These are phyloP conservation scores for Ormyrus nitidulus DNA, from an alignment of 2,888 invertebrate species.

Conservation along the genomic window DNA sequence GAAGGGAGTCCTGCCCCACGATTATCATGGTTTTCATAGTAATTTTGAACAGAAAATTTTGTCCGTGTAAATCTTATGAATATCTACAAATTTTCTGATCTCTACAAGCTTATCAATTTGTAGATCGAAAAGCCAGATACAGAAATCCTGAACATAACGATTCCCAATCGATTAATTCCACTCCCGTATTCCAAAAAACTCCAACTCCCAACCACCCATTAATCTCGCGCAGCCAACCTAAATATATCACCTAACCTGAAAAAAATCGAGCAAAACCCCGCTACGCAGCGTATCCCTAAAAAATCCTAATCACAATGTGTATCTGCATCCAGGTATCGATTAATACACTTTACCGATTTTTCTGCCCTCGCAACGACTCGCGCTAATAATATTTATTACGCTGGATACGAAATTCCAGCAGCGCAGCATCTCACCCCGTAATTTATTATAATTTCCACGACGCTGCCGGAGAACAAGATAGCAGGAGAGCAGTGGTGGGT, in stretches of 20 bases:
- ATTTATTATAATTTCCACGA: constrained; percentile 56
- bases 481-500: background rate
- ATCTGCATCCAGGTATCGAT: constrained; percentile 50
- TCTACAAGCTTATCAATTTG: too few species aligned
- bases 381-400: constrained; percentile 57
- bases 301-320: constrained; percentile 55
- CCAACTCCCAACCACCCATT: constrained; percentile 18
- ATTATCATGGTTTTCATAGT: too few species aligned
- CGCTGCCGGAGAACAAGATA: too few species aligned
- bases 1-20: too few species aligned
- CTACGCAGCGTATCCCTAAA: constrained; percentile 8
- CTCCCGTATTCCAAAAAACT: constrained; percentile 17
- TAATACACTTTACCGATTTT: constrained; percentile 51
- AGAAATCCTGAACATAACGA: background rate
- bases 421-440: constrained; percentile 46
- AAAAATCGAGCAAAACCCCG: constrained; percentile 12
- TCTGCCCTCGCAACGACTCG: background rate
- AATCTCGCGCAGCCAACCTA: constrained; percentile 9
- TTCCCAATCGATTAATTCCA: constrained; percentile 33
- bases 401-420: constrained; percentile 50
- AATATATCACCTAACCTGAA: constrained; percentile 17
- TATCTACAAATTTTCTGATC: too few species aligned
- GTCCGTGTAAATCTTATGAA: too few species aligned
- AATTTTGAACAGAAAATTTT: too few species aligned
- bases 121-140: background rate